phyloP scores from a whole-genome alignment of 2,888 invertebrate genomes.

The Trichopoda pennipes region DNA sequence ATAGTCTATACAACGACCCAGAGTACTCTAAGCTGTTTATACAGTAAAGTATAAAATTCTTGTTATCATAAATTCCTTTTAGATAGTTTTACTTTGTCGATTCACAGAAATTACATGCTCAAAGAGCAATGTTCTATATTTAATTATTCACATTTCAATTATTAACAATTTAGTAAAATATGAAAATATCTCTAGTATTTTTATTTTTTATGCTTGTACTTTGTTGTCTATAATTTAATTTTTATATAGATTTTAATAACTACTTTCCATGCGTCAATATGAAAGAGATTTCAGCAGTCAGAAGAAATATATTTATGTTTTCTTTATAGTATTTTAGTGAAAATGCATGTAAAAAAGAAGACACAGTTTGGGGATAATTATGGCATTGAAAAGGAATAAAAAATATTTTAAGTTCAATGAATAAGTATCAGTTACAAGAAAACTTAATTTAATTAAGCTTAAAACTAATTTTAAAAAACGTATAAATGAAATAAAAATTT shows the following conservation, averaged over 20 bases:
- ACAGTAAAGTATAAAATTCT: neutral
- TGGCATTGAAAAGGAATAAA: neutral
- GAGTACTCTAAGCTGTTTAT: neutral
- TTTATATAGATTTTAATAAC: neutral
- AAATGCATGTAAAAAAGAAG: neutral
- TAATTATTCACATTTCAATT: conserved; percentile 31
- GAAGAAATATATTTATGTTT: neutral
- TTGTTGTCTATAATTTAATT: neutral
- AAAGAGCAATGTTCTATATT: neutral
- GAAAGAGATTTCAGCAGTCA: conserved; percentile 5
- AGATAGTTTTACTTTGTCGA: neutral
- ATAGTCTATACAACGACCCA: neutral
- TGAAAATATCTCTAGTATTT: neutral
- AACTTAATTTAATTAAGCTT: neutral
- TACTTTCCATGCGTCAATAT: neutral
- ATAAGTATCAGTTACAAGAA: neutral
- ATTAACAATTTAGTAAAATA: conserved; percentile 9
- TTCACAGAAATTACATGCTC: neutral
- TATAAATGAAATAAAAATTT: too few species aligned
- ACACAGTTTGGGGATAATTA: neutral
- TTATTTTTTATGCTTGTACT: neutral
- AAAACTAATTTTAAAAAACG: too few species aligned
- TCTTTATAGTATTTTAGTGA: neutral
- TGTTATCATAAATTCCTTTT: neutral
- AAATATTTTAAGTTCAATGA: too few species aligned